Evolutionary conservation across 2,888 invertebrate genomes (phyloP).

Genomic region (Creontiades dilutus): DNA sequence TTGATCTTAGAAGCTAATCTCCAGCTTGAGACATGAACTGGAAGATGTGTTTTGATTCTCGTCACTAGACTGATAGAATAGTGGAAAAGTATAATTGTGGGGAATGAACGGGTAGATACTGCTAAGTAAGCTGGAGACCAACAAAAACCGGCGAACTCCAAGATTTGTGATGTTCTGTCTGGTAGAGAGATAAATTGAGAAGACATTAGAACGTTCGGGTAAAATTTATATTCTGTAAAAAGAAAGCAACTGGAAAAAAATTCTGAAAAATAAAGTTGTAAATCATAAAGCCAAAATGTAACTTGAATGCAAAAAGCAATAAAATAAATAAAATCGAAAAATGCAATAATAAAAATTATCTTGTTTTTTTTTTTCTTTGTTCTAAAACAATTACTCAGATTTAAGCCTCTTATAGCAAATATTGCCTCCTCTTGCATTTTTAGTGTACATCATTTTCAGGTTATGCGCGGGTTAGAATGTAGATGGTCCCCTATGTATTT

Average conservation of each 20-base stretch:
- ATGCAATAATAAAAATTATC: background rate
- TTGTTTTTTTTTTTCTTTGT: background rate
- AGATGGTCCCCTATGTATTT: no score
- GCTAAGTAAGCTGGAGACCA: no score
- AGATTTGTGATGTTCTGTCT: slow-evolving; percentile 33
- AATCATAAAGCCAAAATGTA: slow-evolving; percentile 39
- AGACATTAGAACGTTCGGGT: background rate
- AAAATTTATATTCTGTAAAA: slow-evolving; percentile 36
- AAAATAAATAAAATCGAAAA: background rate
- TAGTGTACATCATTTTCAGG: no score
- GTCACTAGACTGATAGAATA: no score
- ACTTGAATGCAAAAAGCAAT: slow-evolving; percentile 12
- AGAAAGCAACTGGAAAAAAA: background rate
- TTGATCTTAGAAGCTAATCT: no score
- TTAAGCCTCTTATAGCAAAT: background rate
- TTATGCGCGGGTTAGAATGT: no score
- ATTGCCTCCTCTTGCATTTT: background rate
- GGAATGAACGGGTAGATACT: no score
- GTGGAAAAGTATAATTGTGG: no score
- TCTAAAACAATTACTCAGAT: slow-evolving; percentile 11
- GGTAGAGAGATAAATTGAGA: background rate
- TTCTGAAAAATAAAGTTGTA: background rate
- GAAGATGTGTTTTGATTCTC: no score
- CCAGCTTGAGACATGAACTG: no score
- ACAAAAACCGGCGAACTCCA: slow-evolving; percentile 30